Base-by-base conservation (phyloP, 2,797 vertebrate genomes). In the Gymnopithys bicolor region DNA sequence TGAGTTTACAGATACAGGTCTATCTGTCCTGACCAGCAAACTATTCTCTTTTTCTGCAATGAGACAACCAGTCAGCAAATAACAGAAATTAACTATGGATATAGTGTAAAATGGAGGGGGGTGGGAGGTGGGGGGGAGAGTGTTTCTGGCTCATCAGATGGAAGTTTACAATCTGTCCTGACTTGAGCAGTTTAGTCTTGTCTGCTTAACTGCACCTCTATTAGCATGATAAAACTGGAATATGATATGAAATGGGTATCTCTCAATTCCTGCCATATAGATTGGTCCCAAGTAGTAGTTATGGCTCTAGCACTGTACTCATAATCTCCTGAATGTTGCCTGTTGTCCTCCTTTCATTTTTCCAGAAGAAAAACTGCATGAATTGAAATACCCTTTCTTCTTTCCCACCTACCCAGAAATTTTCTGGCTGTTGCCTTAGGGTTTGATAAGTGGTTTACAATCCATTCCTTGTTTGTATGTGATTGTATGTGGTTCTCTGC, bases 91-190 rank as follows among this genome's bases (percentile, higher is more conserved):
- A 79, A 39, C 3, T 45, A 33, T 0, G 1, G 11, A 39, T 30
- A n/a, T 0, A 5, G 10, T 19, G 33, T 67, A 70, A 70, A 86
- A 84, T 41, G 18, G 19, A 21, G 5, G 2, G 1, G 0, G 2
- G 3, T 6, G 5, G 2, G 1, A 0, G 2, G 3, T 6, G 16
- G 17, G 4, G 2, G 17, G 7, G 21, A 52, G 27, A 32, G 0
- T 5, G 9, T 55, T 82, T 70, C 64, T 45, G 3, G 30, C 21
- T 60, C 33, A 82, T 48, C 8, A 48, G 10, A 30, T n/a, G 10
- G 6, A 80, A 30, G 5, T 70, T 83, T 80, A 30, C 6, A 4
- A 14, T 63, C 19, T 63, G 16, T 37, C 28, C 23, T 24, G 13
- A 28, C 15, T 45, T 55, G 13, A 67, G 18, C 32, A 85, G 39